These are phyloP conservation scores for Adelphocoris suturalis DNA, from an alignment of 2,888 invertebrate genomes.

Conservation along the genomic window DNA sequence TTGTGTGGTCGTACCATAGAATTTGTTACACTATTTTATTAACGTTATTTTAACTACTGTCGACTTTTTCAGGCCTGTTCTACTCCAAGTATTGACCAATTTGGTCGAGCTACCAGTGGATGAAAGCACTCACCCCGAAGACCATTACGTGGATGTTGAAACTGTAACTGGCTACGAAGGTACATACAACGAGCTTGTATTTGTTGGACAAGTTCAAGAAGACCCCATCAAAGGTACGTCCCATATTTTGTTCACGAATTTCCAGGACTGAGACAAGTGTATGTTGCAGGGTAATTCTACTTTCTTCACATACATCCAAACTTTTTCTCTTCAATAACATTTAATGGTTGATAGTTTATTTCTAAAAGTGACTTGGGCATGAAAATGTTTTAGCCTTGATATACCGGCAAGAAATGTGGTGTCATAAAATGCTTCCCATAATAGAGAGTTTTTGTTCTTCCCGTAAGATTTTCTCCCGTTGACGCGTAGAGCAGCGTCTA, in stretches of 20 bases:
- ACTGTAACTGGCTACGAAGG: constrained; percentile 92
- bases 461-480: no score
- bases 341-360: no score
- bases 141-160: constrained; percentile 91
- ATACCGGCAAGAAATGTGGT: no score
- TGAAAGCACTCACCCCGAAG: constrained; percentile 87
- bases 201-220: constrained; percentile 59
- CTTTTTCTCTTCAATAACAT: neutral
- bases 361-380: no score
- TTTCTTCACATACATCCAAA: neutral
- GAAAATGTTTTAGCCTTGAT: no score
- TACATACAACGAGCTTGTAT: constrained; percentile 78
- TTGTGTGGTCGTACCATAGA: no score
- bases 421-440: no score
- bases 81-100: constrained; percentile 87
- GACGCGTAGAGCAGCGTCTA: no score
- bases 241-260: neutral
- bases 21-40: no score
- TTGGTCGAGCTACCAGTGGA: constrained; percentile 95
- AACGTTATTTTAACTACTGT: no score
- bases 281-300: neutral
- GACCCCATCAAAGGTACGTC: constrained; percentile 65
- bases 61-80: constrained; percentile 78
- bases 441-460: no score
- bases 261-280: neutral